Evolutionary conservation across 2,113 vertebrate species (phyloP), one percentile per base, ranked within the genome.

Genomic region (Oceanodroma tethys): DNA sequence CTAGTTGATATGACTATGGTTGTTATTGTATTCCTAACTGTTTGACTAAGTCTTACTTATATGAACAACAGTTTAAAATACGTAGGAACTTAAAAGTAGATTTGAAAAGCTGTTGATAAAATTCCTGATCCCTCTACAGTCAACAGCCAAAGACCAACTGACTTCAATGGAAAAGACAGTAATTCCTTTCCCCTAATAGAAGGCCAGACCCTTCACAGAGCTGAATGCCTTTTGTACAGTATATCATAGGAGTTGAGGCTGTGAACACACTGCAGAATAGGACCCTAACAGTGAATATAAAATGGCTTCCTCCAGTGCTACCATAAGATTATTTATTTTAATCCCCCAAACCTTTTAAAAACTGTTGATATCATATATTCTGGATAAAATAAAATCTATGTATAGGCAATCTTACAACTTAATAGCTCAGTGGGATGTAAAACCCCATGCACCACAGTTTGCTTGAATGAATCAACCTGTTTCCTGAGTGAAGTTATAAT

Each of bases 361-460:
- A 86, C 6, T 43, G n/a, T 81, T 93, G 45, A 71, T 96, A 74
- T 94, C 76, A 86, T 63, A 27, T 72, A 34, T 86, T 88, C 92
- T 80, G 86, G 96, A 94, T 93, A 88, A 94, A 98, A 97, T 90
- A 89, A 97, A 97, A 94, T 71, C 68, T 92, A 38, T 91, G n/a
- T 88, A 73, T 59, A 73, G 83, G 56, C 63, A 92, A 86, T 60
- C 67, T 95, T 88, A 38, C 47, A 95, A 72, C 45, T 92, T 96
- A 93, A 84, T 95, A 90, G 76, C 81, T 96, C 88, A 65, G 90
- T 67, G 86, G 83, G 92, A 82, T 94, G 73, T 91, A 96, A 97
- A 95, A 87, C 85, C 48, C 60, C 59, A 40, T 53, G 88, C 67
- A 65, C 43, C 81, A 89, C 59, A 75, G 82, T 97, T 97, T 94